phyloP scores from a whole-genome alignment of 2,113 vertebrate genomes.

The Oryzias melastigma region DNA sequence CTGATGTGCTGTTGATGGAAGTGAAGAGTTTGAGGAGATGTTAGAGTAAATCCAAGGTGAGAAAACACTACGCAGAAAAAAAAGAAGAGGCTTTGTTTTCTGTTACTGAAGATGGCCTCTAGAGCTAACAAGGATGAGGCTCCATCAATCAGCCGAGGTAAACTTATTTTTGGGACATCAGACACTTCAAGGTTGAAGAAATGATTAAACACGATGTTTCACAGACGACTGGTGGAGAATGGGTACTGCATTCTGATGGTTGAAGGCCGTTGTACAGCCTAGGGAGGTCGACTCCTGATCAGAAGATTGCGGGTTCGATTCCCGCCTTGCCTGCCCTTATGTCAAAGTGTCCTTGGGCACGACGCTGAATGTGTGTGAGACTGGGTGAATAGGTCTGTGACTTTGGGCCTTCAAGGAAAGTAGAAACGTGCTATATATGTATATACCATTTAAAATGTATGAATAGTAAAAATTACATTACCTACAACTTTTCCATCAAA shows the following conservation, averaged over 20 bases:
- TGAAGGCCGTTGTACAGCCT: background rate
- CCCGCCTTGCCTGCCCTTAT: too few species aligned
- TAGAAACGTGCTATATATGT: too few species aligned
- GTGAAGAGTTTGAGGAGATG: background rate
- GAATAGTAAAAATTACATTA: too few species aligned
- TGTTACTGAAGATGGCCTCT: background rate
- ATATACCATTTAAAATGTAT: too few species aligned
- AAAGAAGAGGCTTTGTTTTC: constrained; percentile 39
- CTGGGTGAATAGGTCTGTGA: too few species aligned
- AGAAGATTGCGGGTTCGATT: too few species aligned
- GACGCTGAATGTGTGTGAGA: too few species aligned
- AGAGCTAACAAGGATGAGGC: constrained; percentile 8
- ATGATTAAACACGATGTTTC: constrained; percentile 18
- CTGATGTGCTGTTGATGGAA: constrained; percentile 39
- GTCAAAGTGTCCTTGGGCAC: too few species aligned
- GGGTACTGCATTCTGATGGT: background rate
- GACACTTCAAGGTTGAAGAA: constrained; percentile 25
- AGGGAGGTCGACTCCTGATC: too few species aligned
- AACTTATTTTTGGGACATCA: constrained; percentile 19
- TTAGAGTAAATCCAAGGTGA: constrained; percentile 3
- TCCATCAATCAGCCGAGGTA: constrained; percentile 41
- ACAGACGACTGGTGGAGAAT: constrained; percentile 3
- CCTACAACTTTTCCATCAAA: too few species aligned
- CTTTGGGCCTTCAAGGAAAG: too few species aligned
- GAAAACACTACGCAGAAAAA: constrained; percentile 1